Conservation (phyloP, 2,113 vertebrate genomes). For the human (Homo sapiens) region DNA sequence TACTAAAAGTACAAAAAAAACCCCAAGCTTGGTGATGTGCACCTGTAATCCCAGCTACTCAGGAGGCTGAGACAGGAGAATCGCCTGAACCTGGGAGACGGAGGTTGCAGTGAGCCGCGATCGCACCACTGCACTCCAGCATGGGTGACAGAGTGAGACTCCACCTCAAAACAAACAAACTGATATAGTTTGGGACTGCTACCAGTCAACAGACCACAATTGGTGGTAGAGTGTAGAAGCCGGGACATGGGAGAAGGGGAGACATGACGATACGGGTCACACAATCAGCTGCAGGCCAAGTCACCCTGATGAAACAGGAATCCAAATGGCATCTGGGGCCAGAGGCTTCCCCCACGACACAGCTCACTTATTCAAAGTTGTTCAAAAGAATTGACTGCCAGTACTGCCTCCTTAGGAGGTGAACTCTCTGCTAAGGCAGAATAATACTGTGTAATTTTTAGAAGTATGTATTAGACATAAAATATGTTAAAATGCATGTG, state of each 20-base stretch:
- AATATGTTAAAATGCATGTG: not conserved
- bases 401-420: not conserved
- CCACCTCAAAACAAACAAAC: too few species aligned
- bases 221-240: not conserved
- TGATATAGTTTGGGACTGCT: too few species aligned
- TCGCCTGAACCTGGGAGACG: too few species aligned
- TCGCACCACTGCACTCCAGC: too few species aligned
- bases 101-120: too few species aligned
- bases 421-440: not conserved
- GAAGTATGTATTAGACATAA: not conserved
- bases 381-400: not conserved
- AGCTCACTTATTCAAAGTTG: not conserved
- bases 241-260: not conserved
- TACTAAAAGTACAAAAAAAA: too few species aligned
- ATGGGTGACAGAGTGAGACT: too few species aligned
- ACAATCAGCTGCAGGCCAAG: not conserved
- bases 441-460: not conserved
- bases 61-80: too few species aligned
- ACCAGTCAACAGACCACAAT: not conserved
- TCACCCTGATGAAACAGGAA: not conserved
- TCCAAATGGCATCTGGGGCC: not conserved
- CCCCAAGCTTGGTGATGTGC: too few species aligned
- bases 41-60: too few species aligned
- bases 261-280: not conserved
- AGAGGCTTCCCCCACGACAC: not conserved